Conservation (phyloP, 2,113 vertebrate genomes). For the Spheniscus mendiculus region DNA sequence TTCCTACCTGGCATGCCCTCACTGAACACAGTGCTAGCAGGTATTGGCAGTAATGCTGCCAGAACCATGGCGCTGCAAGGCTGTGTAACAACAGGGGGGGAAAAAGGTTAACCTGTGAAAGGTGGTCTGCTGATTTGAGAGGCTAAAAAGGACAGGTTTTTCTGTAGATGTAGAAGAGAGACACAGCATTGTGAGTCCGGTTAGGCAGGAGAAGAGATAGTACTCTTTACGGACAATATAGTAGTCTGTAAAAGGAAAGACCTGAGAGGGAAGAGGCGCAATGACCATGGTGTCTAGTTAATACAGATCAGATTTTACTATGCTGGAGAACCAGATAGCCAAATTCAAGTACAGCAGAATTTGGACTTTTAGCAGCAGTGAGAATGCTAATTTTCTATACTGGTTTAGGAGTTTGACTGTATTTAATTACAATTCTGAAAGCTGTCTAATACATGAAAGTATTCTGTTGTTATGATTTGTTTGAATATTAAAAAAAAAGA, state of each 20-base stretch:
- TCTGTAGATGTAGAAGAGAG: neutral
- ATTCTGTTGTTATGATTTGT: neutral
- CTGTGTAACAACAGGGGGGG: fast-evolving
- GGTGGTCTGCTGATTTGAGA: neutral
- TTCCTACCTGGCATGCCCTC: neutral
- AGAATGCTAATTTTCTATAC: neutral
- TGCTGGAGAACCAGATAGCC: neutral
- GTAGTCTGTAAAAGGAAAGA: neutral
- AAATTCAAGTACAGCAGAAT: neutral
- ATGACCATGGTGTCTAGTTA: neutral
- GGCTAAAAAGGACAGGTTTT: neutral
- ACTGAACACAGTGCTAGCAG: fast-evolving
- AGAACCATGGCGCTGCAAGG: neutral
- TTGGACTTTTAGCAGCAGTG: neutral
- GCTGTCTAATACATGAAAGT: neutral
- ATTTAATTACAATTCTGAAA: neutral
- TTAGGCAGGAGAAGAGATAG: neutral
- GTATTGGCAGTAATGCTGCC: neutral
- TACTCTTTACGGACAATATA: neutral
- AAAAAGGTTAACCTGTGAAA: neutral
- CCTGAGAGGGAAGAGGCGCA: neutral
- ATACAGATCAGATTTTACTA: neutral
- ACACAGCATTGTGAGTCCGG: fast-evolving
- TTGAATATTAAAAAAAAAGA: neutral
- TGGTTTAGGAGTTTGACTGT: neutral